Percentiles rank a stretch among this genome's conserved stretches.
Conservation (phyloP, 2,888 invertebrate species). For the Cryptocheilus praepositus region DNA sequence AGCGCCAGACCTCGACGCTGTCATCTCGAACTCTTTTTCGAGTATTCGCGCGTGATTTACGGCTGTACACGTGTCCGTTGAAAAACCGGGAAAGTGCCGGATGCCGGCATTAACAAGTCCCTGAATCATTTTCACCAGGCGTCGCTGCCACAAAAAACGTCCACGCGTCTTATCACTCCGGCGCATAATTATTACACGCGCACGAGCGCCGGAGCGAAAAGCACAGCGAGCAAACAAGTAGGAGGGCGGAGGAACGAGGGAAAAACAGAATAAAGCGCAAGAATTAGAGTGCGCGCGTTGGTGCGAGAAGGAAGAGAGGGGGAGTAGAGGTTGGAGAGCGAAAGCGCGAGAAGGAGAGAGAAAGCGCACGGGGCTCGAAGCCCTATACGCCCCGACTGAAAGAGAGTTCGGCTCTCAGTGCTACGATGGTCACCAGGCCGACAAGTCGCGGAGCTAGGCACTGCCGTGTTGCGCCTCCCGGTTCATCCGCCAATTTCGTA, state of each 20-base stretch:
- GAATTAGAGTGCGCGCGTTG: background rate
- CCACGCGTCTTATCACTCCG: constrained; percentile 6
- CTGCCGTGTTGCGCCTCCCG: background rate
- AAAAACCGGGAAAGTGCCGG: too few species aligned
- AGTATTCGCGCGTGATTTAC: too few species aligned
- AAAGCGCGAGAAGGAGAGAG: constrained; percentile 25
- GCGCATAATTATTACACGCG: too few species aligned
- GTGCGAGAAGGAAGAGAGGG: background rate
- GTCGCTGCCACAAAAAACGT: background rate
- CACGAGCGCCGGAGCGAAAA: background rate
- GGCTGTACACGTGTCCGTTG: too few species aligned
- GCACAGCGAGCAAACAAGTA: background rate
- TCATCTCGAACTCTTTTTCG: too few species aligned
- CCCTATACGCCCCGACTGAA: constrained; percentile 63
- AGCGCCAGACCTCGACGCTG: too few species aligned
- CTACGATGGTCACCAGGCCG: constrained; percentile 71
- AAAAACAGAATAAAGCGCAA: background rate
- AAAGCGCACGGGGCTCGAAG: constrained; percentile 51
- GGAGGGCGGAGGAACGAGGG: background rate
- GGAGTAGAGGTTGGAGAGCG: constrained; percentile 12
- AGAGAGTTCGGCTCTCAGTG: constrained; percentile 65
- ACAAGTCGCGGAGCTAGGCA: constrained; percentile 56
- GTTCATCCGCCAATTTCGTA: too few species aligned
- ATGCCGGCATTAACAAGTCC: too few species aligned
- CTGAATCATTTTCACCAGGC: too few species aligned